Evolutionary conservation across 1,140 invertebrate species (phyloP), one percentile per base, ranked within the genome.

Genomic region (Globodera ellingtonae): DNA sequence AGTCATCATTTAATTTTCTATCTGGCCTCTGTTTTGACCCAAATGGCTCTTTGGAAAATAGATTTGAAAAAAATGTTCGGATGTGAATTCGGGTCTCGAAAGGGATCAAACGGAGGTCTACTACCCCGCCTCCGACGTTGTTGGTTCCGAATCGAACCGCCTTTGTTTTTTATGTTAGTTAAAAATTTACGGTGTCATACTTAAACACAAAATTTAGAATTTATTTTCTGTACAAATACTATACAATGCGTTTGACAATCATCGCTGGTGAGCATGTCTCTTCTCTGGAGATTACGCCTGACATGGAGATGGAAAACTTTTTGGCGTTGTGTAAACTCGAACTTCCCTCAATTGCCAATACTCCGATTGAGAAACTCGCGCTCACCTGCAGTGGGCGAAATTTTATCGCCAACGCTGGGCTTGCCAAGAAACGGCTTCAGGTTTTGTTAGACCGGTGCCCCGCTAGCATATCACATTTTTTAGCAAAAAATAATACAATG

Each of bases 241-340:
- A 81, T 81, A 7, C 6, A 1, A 81, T 81, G 80, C 78, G 44
- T 47, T 9, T 81, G 15, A 81, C 80, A 71, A 72, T 81, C 46
- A 72, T 81, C 44, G 66, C 46, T 50, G 79, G 79, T 35, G 80
- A 82, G 4, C 21, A 73, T 15, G 65, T 78, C 44, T 48, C 81
- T 21, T 62, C 21, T 9, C 52, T 83, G 46, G 81, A 82, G 62
- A 44, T 82, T 83, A 8, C 44, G n/a, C n/a, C 13, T 6, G 81
- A 82, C 21, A 75, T 82, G 67, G 81, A 82, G 56, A 0, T 82
- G 21, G 81, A 82, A n/a, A 83, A 48, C 9, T 70, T 82, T 48
- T 66, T 82, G 5, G 59, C 70, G 2, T 48, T 82, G 3, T 82
- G 81, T 69, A 76, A 81, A 81, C 62, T 81, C 77, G 80, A 81